Evolutionary conservation across 2,888 invertebrate genomes (phyloP).

Genomic region (Agrotis segetum): DNA sequence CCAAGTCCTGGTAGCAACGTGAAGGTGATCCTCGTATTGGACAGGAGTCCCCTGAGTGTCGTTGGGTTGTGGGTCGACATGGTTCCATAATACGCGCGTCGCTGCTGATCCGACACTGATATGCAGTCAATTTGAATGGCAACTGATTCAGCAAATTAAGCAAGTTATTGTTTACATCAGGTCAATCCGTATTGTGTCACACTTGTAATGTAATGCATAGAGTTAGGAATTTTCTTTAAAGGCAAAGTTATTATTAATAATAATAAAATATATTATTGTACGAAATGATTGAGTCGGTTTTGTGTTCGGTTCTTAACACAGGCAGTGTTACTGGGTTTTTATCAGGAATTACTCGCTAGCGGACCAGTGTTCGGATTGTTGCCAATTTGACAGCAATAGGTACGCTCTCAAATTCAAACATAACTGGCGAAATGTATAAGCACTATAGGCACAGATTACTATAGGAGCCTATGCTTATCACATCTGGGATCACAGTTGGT

Average conservation of each 20-base stretch:
- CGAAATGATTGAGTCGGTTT: too few species aligned
- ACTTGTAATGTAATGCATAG: slow-evolving; percentile 63
- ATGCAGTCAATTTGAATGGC: slow-evolving; percentile 58
- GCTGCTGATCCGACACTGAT: slow-evolving; percentile 61
- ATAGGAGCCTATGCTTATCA: too few species aligned
- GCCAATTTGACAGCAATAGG: too few species aligned
- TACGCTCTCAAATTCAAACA: too few species aligned
- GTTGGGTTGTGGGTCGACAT: slow-evolving; percentile 76
- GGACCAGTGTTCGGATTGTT: too few species aligned
- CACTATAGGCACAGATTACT: too few species aligned
- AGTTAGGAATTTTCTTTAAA: slow-evolving; percentile 61
- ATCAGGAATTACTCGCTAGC: too few species aligned
- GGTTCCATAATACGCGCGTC: slow-evolving; percentile 50
- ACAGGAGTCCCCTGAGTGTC: slow-evolving; percentile 84
- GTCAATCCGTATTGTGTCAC: slow-evolving; percentile 62
- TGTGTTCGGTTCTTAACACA: too few species aligned
- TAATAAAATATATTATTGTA: too few species aligned
- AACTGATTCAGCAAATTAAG: slow-evolving; percentile 71
- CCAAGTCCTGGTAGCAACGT: slow-evolving; percentile 93
- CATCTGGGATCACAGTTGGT: too few species aligned
- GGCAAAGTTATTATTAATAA: neutral
- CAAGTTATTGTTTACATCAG: slow-evolving; percentile 72
- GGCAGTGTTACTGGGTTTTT: too few species aligned
- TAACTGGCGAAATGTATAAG: too few species aligned
- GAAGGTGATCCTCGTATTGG: slow-evolving; percentile 92